Base-by-base conservation (phyloP, 1,140 invertebrate genomes). In the Himalopsyche phryganea region DNA sequence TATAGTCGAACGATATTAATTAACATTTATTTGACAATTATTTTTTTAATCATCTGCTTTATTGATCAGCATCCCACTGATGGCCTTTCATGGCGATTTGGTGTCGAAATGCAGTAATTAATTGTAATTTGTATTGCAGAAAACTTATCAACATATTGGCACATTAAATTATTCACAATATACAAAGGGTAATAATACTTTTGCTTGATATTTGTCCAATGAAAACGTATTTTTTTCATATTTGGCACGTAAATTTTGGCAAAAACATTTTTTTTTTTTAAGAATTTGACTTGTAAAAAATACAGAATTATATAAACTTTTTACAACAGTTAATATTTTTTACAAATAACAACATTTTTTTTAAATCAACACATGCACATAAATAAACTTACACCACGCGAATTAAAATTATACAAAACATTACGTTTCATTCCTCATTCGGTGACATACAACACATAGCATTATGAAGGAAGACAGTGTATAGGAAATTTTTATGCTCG, bases 181-280 rank as follows among this genome's bases (percentile, higher is more conserved):
- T 15, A 40, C 38, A 40, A 45, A 4, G 18, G n/a, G 17, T 17
- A 45, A 17, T 45, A 45, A 42, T 42, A 42, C 40, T 17, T 45
- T 45, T 45, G 4, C 42, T 45, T n/a, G 42, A 45, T 45, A 17
- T 17, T 45, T 45, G 17, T 2, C 42, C 17, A 10, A 19, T 17
- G 5, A 45, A 15, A 45, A 40, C 38, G n/a, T 17, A 15, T 45
- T 5, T 15, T 15, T 45, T 45, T 45, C 18, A 15, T 45, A 15
- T 45, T 45, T 45, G 42, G 42, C 42, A 45, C 42, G 17, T 17
- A 20, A n/a, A 7, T 15, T 19, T 45, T 45, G 42, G 42, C 42
- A 45, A 10, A 42, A 28, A 28, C 23, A 28, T 9, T 28, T 35
- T 35, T 35, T n/a, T n/a, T n/a, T n/a, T n/a, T n/a, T 9, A 9